phyloP scores from a whole-genome alignment of 2,888 invertebrate species.

The Chironomus riparius region DNA sequence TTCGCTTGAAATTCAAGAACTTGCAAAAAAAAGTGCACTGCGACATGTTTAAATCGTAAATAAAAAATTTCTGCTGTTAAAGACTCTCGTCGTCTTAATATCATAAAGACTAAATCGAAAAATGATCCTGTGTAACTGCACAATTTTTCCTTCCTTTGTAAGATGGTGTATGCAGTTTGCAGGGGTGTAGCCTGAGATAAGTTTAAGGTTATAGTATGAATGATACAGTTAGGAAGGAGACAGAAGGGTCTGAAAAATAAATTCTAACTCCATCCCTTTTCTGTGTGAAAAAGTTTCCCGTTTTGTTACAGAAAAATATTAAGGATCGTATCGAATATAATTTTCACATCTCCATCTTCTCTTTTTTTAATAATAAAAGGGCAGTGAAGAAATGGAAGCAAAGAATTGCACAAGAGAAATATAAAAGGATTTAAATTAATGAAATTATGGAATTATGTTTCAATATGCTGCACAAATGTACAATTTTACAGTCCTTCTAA shows the following conservation, averaged over 20 bases:
- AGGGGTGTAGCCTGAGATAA: too few relatives aligned
- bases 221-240: too few relatives aligned
- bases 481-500: background rate
- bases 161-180: too few relatives aligned
- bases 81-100: background rate
- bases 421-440: background rate
- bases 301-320: too few relatives aligned
- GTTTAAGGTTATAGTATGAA: too few relatives aligned
- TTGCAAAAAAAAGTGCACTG: background rate
- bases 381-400: too few relatives aligned
- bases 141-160: background rate
- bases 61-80: background rate
- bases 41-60: constrained; percentile 21
- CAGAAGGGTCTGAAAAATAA: too few relatives aligned
- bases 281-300: background rate
- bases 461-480: background rate
- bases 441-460: background rate
- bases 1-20: background rate
- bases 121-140: background rate
- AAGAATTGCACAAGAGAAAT: too few relatives aligned
- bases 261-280: too few relatives aligned
- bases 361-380: too few relatives aligned
- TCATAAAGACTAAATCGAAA: constrained; percentile 1
- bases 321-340: too few relatives aligned
- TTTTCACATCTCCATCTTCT: too few relatives aligned